Base-by-base conservation (phyloP, 92 coral and sea anemone species). In the Epizoanthus stellaris region DNA sequence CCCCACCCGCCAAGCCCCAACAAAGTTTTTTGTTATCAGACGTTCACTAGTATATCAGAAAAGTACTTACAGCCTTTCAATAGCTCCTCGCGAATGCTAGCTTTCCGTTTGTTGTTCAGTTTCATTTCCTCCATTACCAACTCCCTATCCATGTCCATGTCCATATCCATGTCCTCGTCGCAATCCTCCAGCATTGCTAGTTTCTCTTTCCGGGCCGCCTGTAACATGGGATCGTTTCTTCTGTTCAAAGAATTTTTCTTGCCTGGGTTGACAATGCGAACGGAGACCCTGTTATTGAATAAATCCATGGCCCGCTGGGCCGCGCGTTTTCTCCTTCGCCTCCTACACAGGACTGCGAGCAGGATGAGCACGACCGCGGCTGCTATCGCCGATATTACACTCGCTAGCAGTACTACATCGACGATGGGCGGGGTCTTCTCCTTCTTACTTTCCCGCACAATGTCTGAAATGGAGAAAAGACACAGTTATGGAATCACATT, bases 181-280 rank as follows among this genome's bases (percentile, higher is more conserved):
- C 64, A 80, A 45, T 73, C 47, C 53, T 82, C 82, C 88, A 83
- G 62, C 65, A 76, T 67, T n/a, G 85, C 88, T 43, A 76, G 43
- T 23, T 83, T 86, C 52, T 88, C 91, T 49, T 63, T 86, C 77
- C 61, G 91, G 17, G 71, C 90, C 54, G 90, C 95, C 20, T 43
- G 86, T n/a, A 52, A 80, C 38, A 80, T 82, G 12, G 79, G 79
- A 34, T 87, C 92, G 74, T 93, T 93, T 23, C 92, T 81, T 47
- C 93, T 85, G 89, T 91, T 93, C 65, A 95, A 71, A 7, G 98
- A 93, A 62, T 89, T 93, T 77, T 92, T 92, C 88, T 97, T 97
- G 84, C 91, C 72, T 3, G 98, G 91, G 79, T 97, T 97, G 59
- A 97, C 88, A 58, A 97, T 93, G 40, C 99, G 90, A 43, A 91